These are phyloP conservation scores for Drosophila busckii DNA, from an alignment of 1,140 invertebrate species.

Conservation along the genomic window DNA sequence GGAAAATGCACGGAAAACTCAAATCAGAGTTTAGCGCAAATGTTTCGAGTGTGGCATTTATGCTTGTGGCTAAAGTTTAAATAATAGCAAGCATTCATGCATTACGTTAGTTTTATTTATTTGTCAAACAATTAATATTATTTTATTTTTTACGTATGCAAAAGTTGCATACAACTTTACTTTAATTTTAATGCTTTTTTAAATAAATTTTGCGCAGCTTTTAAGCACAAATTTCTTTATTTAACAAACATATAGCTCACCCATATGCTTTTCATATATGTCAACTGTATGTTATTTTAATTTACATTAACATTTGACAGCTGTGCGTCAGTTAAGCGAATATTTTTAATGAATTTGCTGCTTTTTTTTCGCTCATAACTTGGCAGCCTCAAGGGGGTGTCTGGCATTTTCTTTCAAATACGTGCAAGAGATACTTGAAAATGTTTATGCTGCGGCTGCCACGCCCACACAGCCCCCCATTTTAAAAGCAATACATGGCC, in stretches of 20 bases:
- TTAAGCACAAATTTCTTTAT: no score
- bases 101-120: no score
- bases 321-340: slow-evolving; percentile 43
- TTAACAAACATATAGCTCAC: no score
- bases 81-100: no score
- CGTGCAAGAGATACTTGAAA: slow-evolving; percentile 17
- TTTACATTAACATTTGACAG: slow-evolving; percentile 14
- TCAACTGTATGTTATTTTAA: no score
- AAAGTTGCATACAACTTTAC: no score
- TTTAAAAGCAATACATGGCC: background rate
- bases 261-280: no score
- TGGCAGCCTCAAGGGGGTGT: slow-evolving; percentile 1
- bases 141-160: no score
- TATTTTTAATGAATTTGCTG: slow-evolving; percentile 55
- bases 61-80: no score
- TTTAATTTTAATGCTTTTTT: background rate
- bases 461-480: background rate
- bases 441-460: slow-evolving; percentile 15
- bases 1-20: background rate
- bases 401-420: slow-evolving; percentile 20
- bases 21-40: background rate
- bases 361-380: slow-evolving; percentile 7
- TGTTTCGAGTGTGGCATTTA: no score
- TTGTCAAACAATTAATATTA: no score
- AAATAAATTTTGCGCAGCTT: no score